Evolutionary conservation across 2,888 invertebrate species (phyloP).

Genomic region (Zygogramma bicolorata): DNA sequence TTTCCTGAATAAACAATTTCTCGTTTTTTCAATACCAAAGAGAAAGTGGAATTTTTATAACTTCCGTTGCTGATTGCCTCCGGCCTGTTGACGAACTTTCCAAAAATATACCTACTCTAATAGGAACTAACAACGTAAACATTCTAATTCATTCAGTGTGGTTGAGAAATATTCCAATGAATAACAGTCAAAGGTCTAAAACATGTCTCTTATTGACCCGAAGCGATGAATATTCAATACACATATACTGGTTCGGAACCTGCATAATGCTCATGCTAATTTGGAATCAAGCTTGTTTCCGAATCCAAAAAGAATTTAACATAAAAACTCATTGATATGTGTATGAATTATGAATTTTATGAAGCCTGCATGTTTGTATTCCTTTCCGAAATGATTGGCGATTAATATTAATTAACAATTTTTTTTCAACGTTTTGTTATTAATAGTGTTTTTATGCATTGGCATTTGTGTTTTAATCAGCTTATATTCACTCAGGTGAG

Average conservation of each 20-base stretch:
- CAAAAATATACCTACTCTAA: background rate
- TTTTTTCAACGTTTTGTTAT: conserved; percentile 4
- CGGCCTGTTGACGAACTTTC: background rate
- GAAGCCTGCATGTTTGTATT: background rate
- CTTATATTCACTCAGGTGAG: too few species aligned
- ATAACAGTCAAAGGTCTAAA: background rate
- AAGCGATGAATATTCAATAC: background rate
- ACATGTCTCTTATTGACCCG: background rate
- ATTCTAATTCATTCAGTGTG: background rate
- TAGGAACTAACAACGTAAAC: background rate
- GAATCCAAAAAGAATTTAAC: background rate
- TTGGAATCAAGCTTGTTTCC: background rate
- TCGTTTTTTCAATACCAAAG: background rate
- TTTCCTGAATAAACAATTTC: background rate
- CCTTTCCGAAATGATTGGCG: conserved; percentile 1
- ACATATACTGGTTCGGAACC: background rate
- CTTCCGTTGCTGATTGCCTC: too few species aligned
- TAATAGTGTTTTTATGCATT: background rate
- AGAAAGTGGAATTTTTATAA: background rate
- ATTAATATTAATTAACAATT: background rate
- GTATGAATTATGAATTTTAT: background rate
- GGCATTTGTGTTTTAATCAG: background rate
- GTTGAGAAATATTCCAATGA: background rate
- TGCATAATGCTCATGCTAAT: background rate
- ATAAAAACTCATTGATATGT: background rate